A percentile compares a stretch with the other conserved stretches of the same genome.
phyloP scores from a whole-genome alignment of 2,888 invertebrate genomes.

The Elmis aenea region DNA sequence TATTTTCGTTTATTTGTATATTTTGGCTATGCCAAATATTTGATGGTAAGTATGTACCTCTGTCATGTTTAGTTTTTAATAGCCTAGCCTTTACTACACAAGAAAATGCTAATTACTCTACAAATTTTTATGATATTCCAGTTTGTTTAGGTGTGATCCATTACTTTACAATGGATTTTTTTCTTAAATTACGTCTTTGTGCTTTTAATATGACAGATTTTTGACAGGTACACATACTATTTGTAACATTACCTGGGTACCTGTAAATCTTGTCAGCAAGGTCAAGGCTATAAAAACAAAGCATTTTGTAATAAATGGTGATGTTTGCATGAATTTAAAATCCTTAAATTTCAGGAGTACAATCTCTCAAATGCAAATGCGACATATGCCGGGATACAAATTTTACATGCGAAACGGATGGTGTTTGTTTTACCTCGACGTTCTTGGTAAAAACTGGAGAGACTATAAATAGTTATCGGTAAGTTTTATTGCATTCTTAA shows the following conservation, averaged over 20 bases:
- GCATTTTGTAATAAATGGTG: slow-evolving; percentile 4
- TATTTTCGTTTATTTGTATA: slow-evolving; percentile 34
- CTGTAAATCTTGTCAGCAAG: slow-evolving; percentile 8
- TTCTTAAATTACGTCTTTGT: too few relatives aligned
- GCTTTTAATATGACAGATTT: slow-evolving; percentile 6
- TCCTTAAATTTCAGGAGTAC: slow-evolving; percentile 50
- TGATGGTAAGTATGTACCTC: slow-evolving; percentile 31
- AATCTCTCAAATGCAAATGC: slow-evolving; percentile 73
- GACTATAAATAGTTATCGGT: slow-evolving; percentile 73
- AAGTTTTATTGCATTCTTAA: slow-evolving; percentile 40
- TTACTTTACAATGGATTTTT: background rate
- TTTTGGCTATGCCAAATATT: slow-evolving; percentile 38
- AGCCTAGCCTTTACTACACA: background rate
- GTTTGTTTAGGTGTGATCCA: background rate
- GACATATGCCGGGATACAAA: slow-evolving; percentile 70
- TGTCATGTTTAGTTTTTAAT: too few relatives aligned
- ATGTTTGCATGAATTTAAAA: background rate
- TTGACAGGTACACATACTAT: slow-evolving; percentile 3
- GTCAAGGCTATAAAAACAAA: slow-evolving; percentile 14
- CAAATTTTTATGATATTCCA: background rate
- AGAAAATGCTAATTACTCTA: background rate
- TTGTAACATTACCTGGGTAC: background rate
- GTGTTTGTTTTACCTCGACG: slow-evolving; percentile 81
- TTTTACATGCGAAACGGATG: slow-evolving; percentile 82
- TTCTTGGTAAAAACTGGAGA: slow-evolving; percentile 55